Conservation (phyloP, 1,140 invertebrate species). For the Stegodyphus dumicola region DNA sequence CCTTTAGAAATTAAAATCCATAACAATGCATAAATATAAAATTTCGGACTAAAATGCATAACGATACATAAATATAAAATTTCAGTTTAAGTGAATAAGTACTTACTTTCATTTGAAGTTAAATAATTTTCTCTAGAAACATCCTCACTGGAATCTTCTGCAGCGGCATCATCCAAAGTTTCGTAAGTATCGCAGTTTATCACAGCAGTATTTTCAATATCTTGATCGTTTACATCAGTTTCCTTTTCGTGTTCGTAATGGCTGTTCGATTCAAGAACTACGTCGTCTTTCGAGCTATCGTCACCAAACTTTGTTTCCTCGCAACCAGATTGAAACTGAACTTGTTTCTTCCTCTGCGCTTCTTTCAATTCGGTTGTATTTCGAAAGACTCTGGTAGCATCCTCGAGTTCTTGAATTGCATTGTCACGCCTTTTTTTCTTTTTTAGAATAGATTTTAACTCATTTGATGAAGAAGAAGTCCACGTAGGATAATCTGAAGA, state of each 20-base stretch:
- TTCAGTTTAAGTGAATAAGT: no score
- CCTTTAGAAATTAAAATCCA: no score
- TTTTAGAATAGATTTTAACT: slow-evolving; percentile 57
- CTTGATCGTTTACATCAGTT: not conserved
- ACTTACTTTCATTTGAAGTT: no score
- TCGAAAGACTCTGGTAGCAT: slow-evolving; percentile 9
- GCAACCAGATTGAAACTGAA: slow-evolving; percentile 41
- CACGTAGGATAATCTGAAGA: slow-evolving; percentile 59
- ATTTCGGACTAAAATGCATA: no score
- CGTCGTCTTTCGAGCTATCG: not conserved
- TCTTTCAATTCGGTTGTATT: slow-evolving; percentile 26
- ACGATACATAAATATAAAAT: no score
- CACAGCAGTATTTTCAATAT: slow-evolving; percentile 22
- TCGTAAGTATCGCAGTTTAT: slow-evolving; percentile 52
- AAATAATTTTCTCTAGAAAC: not conserved
- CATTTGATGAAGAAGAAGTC: slow-evolving; percentile 53
- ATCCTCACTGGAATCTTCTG: not conserved
- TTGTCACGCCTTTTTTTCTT: slow-evolving; percentile 43
- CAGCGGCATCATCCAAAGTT: slow-evolving; percentile 3
- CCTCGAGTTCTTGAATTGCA: slow-evolving; percentile 33
- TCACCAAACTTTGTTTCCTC: slow-evolving; percentile 2
- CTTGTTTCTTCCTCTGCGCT: slow-evolving; percentile 50
- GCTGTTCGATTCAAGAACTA: not conserved
- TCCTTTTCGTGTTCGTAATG: not conserved
- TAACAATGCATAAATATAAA: no score